Conservation (phyloP, 2,113 vertebrate genomes). For the Psilopsiagon aurifrons region DNA sequence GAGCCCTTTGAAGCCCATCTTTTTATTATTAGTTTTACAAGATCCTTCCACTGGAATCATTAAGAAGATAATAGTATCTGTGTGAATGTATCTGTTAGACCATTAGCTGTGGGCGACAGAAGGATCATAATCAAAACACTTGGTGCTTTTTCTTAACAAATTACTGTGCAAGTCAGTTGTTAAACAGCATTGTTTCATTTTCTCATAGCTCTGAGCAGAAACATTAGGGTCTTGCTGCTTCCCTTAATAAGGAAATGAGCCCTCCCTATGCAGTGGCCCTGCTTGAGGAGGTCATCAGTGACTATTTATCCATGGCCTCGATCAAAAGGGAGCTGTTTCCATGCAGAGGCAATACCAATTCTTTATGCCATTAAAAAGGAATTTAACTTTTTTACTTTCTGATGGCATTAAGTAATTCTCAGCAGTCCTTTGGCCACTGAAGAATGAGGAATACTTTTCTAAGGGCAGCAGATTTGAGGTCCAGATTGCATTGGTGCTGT, state of each 20-base stretch:
- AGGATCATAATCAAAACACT: neutral
- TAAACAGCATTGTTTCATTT: neutral
- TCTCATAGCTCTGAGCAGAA: neutral
- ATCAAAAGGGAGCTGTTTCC: neutral
- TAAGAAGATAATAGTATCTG: constrained; percentile 34
- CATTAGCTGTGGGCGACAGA: constrained; percentile 26
- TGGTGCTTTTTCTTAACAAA: constrained; percentile 23
- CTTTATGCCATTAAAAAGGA: constrained; percentile 41
- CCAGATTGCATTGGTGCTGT: neutral
- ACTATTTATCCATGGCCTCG: constrained; percentile 15
- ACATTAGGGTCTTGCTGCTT: neutral
- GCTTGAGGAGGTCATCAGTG: constrained; percentile 3
- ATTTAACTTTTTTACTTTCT: constrained; percentile 2
- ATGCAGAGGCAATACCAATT: neutral
- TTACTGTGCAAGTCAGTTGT: neutral
- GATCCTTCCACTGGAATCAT: constrained; percentile 29
- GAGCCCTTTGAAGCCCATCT: constrained; percentile 23
- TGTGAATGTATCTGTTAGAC: constrained; percentile 18
- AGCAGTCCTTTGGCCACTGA: neutral
- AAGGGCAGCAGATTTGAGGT: neutral
- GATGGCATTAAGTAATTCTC: constrained; percentile 1
- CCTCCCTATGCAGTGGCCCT: constrained; percentile 13
- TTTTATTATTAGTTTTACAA: constrained; percentile 49
- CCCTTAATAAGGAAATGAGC: constrained; percentile 25
- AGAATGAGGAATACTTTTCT: neutral